Base-by-base conservation (phyloP, 2,797 vertebrate genomes). In the Liparis tanakae region DNA sequence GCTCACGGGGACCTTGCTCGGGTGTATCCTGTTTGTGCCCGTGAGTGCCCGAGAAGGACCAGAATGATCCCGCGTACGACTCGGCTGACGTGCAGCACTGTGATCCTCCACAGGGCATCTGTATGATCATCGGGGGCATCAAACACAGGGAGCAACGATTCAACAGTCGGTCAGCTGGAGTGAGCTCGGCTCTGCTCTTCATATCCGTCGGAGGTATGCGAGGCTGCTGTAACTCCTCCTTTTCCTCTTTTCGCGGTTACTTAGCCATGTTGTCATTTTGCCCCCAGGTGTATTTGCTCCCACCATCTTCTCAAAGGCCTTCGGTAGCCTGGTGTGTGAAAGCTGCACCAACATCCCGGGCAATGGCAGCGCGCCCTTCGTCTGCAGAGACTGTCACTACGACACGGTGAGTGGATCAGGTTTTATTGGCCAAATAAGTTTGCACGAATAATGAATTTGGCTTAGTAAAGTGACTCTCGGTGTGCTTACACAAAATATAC, bases 101-200 rank as follows among this genome's bases (percentile, higher is more conserved):
- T 33, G 54, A 50, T 13, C 12, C 20, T 55, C 20, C 57, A 7
- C 58, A 98, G 97, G 97, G 96, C 1, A 90, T 97, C 67, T 97
- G 96, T 60, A 98, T 97, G 97, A 95, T 97, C 39, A 96, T 97
- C 0, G 96, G 97, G 0, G 97, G 96, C 65, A 95, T 95, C 66
- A 95, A 94, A 76, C 96, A 98, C 91, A 88, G 92, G 37, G 96
- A 98, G 88, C 96, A 97, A 82, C 81, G 91, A 2, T 97, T 97
- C 82, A 97, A 97, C 93, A 97, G 96, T 70, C 91, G 96, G 0
- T 98, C 97, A 0, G 96, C 96, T 0, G 97, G 97, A 0, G 95
- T 97, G 72, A 95, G 96, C 87, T 96, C 96, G 0, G 95, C 96
- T 9, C 82, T 98, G 73, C 95, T 97, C 67, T 98, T 97, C 87